Base-by-base conservation (phyloP, 2,797 vertebrate species). In the Helarctos malayanus region DNA sequence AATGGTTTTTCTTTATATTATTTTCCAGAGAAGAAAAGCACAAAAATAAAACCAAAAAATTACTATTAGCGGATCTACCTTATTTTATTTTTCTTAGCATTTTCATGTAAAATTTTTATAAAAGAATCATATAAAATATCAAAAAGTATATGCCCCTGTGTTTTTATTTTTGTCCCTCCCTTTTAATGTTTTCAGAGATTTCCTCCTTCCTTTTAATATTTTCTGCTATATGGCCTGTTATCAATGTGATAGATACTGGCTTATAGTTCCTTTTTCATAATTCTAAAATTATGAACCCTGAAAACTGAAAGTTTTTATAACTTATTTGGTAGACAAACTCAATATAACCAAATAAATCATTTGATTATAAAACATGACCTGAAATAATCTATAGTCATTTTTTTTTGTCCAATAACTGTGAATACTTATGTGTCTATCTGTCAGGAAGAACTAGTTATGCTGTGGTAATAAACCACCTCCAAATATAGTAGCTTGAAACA, bases 21-120 rank as follows among this genome's bases (percentile, higher is more conserved):
- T 9, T 56, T 85, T 75, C 35, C 6, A 56, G n/a, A 57, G 11
- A 10, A 41, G 18, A 73, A 52, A 9, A 71, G 15, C 41, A 75
- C 52, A 75, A 86, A 89, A 92, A 56, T 12, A 38, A 95, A 95
- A 49, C 13, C 5, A 97, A 82, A 96, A 96, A 59, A 71, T 49
- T 59, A 65, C 71, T 38, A 71, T 78, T 49, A 59, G 11, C 23
- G 18, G 35, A 25, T 7, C 4, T 49, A 52, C 8, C n/a, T 7
- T 41, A 78, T 87, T 84, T 95, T 25, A 78, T 56, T 45, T 84
- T 95, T 84, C 35, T 75, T 94, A 56, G 6, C 15, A 81, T 52
- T 94, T 89, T 18, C 5, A 54, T 56, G 21, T 38, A 38, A 18
- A 35, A 16, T 75, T 93, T 81, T 94, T 80, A 90, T 68, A 78